These are phyloP conservation scores for Calyptomena viridis DNA, from an alignment of 2,113 vertebrate species.

Conservation along the genomic window DNA sequence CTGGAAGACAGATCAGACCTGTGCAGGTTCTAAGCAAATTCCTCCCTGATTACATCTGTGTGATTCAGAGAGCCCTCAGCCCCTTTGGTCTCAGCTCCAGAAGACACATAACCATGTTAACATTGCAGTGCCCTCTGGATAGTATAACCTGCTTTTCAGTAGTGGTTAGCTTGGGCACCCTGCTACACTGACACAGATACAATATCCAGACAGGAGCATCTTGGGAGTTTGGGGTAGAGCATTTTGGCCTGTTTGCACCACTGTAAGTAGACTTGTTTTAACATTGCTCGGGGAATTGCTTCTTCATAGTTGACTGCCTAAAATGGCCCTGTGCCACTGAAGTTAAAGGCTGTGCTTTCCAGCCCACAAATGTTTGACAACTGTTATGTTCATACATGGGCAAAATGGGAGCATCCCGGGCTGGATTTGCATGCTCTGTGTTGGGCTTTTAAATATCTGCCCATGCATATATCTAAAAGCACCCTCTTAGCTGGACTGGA, in stretches of 20 bases:
- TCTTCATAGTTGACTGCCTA: not conserved
- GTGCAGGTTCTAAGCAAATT: conserved; percentile 24
- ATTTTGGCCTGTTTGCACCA: not conserved
- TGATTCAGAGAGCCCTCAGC: not conserved
- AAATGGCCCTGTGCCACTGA: not conserved
- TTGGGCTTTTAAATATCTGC: not conserved
- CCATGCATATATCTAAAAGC: not conserved
- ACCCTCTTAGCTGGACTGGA: not conserved
- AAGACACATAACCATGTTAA: not conserved
- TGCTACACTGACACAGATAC: not conserved
- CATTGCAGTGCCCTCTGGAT: not conserved
- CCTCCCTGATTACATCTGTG: not conserved
- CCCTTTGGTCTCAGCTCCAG: not conserved
- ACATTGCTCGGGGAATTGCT: not conserved
- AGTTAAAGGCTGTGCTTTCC: not conserved
- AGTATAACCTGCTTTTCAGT: not conserved
- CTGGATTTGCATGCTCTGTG: not conserved
- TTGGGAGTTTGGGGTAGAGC: not conserved
- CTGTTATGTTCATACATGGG: not conserved
- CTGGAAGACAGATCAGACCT: conserved; percentile 16
- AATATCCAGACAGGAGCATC: not conserved
- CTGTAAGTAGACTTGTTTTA: not conserved
- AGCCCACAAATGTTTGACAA: not conserved
- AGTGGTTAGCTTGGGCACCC: not conserved
- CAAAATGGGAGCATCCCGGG: not conserved